phyloP scores from a whole-genome alignment of 2,797 vertebrate species.

The Loriculus beryllinus region DNA sequence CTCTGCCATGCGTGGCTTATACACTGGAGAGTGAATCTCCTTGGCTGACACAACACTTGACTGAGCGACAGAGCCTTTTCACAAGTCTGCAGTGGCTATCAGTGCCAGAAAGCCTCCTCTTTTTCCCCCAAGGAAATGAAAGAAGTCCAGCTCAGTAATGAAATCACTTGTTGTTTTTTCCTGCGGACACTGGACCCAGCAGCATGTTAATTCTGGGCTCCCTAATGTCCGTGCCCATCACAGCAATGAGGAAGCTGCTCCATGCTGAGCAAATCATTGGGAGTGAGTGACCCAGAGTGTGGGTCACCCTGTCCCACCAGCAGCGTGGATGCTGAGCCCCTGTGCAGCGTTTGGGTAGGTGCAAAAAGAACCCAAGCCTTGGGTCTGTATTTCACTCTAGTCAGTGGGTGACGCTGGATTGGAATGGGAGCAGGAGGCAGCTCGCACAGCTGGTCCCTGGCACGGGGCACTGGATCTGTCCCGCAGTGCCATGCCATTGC shows the following conservation, averaged over 20 bases:
- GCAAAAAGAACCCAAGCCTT: background rate
- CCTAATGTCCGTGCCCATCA: accelerated
- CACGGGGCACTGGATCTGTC: background rate
- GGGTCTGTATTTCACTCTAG: background rate
- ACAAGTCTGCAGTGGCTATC: background rate
- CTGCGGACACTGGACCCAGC: background rate
- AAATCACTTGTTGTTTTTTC: background rate
- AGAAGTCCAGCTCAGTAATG: background rate
- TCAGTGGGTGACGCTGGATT: accelerated
- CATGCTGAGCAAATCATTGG: accelerated
- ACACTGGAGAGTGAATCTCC: background rate
- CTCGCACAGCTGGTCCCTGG: background rate
- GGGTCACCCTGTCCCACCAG: background rate
- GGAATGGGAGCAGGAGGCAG: background rate
- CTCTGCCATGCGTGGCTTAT: background rate
- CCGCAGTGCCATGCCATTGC: accelerated
- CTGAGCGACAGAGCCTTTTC: background rate
- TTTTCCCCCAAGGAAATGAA: background rate
- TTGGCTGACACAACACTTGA: background rate
- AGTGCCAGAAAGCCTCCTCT: background rate
- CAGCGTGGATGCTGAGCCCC: accelerated
- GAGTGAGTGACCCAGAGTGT: accelerated
- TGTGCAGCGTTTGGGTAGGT: accelerated
- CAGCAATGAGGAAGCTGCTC: background rate
- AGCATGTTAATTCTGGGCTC: background rate